These are phyloP conservation scores for Calycopis cecrops DNA, from an alignment of 1,140 invertebrate species.

Conservation along the genomic window DNA sequence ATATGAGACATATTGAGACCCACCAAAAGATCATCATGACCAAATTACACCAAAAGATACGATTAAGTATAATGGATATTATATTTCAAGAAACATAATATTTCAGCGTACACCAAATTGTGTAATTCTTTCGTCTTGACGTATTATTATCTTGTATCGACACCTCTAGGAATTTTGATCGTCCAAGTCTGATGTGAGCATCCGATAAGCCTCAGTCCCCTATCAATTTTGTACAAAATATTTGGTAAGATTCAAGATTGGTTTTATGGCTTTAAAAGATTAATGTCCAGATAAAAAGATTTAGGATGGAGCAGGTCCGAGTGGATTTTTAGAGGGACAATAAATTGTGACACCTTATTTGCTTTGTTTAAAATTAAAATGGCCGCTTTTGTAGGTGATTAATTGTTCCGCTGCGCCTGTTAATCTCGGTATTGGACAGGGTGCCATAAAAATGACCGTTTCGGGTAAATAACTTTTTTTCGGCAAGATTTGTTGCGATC, in stretches of 20 bases:
- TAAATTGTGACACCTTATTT: constrained; percentile 67
- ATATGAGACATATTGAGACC: no score
- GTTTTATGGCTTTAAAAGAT: constrained; percentile 71
- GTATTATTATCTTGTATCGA: constrained; percentile 62
- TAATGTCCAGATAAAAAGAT: constrained; percentile 68
- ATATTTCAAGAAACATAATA: constrained; percentile 1
- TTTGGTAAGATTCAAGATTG: constrained; percentile 66
- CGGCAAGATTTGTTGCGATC: no score
- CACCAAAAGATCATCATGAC: not conserved
- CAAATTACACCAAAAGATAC: not conserved
- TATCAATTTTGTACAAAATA: constrained; percentile 72
- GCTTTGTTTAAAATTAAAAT: constrained; percentile 38
- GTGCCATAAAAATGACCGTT: no score
- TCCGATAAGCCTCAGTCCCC: constrained; percentile 54
- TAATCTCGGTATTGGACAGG: not conserved
- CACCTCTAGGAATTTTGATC: constrained; percentile 73
- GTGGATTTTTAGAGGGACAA: constrained; percentile 53
- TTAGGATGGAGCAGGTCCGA: constrained; percentile 46
- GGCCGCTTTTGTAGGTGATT: constrained; percentile 20
- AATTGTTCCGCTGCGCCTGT: constrained; percentile 8
- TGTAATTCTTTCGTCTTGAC: constrained; percentile 23
- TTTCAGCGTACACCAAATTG: not conserved
- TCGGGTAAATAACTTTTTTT: no score
- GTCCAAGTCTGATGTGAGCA: constrained; percentile 49
- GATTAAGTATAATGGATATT: not conserved